Percentiles rank a stretch among this genome's conserved stretches.
phyloP scores from a whole-genome alignment of 2,797 vertebrate species.

The Orientallactaga sibirica region DNA sequence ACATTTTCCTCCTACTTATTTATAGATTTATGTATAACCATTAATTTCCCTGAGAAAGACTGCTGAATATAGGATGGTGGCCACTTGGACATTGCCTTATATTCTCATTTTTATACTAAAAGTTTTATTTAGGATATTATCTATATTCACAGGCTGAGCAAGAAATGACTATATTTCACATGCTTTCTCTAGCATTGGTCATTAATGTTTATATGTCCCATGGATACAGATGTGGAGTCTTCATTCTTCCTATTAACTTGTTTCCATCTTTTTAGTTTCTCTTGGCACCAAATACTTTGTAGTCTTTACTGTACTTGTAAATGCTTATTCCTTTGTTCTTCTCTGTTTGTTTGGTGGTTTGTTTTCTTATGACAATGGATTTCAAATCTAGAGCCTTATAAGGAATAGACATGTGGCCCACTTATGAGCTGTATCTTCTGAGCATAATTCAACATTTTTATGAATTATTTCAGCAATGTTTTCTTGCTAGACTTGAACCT shows the following conservation, averaged over 20 bases:
- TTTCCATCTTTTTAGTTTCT: not conserved
- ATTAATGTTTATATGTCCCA: not conserved
- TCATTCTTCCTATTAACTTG: not conserved
- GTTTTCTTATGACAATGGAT: too few species aligned
- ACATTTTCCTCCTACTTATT: not conserved
- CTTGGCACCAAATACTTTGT: not conserved
- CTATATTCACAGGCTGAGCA: not conserved
- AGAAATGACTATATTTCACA: slow-evolving; percentile 4
- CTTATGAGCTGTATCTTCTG: too few species aligned
- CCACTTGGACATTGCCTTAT: not conserved
- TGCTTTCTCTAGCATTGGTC: not conserved
- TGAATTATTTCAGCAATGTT: not conserved
- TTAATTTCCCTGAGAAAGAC: not conserved
- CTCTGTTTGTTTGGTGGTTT: not conserved
- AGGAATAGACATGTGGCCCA: too few species aligned
- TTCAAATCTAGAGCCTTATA: too few species aligned
- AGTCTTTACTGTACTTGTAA: not conserved
- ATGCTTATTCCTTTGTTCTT: not conserved
- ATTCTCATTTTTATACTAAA: not conserved
- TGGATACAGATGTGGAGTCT: not conserved
- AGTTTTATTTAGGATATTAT: not conserved
- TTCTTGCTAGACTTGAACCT: not conserved
- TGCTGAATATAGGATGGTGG: not conserved
- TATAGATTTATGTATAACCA: not conserved
- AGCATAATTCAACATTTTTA: not conserved